These are phyloP conservation scores for Astropecten irregularis DNA, from an alignment of 53 echinoderm and acorn worm species.

Conservation along the genomic window DNA sequence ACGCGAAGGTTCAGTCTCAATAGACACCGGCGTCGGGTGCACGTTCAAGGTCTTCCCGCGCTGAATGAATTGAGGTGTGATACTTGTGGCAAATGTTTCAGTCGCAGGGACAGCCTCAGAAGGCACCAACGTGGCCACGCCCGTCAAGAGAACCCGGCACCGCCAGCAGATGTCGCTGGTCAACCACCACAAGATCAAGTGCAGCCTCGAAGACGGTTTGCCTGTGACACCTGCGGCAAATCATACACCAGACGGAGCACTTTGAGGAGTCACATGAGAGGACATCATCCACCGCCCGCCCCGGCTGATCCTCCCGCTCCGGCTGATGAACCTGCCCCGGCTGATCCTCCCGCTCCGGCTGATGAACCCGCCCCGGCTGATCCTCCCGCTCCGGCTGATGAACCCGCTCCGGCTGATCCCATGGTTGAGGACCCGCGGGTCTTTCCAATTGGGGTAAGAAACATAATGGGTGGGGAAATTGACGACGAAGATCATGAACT, in stretches of 20 bases:
- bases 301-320: background rate
- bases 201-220: background rate
- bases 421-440: background rate
- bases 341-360: background rate
- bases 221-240: background rate
- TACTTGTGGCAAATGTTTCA: background rate
- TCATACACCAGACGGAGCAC: background rate
- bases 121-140: background rate
- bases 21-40: background rate
- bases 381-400: background rate
- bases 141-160: background rate
- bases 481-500: background rate
- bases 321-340: background rate
- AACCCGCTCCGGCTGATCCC: background rate
- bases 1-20: background rate
- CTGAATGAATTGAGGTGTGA: background rate
- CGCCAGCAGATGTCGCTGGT: background rate
- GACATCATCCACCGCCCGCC: too few species aligned
- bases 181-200: background rate
- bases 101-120: background rate
- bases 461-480: background rate
- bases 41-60: background rate
- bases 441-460: background rate
- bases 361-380: background rate
- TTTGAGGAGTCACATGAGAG: background rate